Evolutionary conservation across 2,113 vertebrate genomes (phyloP).

Genomic region (Scomber scombrus): DNA sequence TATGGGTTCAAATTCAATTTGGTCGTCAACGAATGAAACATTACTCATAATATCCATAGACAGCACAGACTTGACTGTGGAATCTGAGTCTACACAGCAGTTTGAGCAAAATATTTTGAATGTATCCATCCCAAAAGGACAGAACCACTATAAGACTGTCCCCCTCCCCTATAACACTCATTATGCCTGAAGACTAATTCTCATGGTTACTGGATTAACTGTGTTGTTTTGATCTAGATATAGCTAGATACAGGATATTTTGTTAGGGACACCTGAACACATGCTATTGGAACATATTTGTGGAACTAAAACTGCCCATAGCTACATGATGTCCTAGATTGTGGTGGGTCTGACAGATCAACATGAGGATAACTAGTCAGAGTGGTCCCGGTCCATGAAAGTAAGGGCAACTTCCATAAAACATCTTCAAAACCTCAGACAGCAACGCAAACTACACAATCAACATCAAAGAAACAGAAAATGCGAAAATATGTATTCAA

Average conservation of each 20-base stretch:
- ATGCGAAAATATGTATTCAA: not conserved
- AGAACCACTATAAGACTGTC: no score
- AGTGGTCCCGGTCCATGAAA: not conserved
- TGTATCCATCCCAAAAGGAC: no score
- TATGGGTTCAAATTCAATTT: not conserved
- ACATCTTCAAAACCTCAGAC: not conserved
- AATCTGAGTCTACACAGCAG: no score
- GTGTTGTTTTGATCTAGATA: no score
- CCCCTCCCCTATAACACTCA: no score
- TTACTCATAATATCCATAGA: no score
- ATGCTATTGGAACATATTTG: not conserved
- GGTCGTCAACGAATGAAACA: no score
- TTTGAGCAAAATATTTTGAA: no score
- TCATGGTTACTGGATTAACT: no score
- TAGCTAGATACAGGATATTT: not conserved
- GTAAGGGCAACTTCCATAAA: not conserved
- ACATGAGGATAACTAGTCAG: constrained; percentile 21
- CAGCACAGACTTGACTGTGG: no score
- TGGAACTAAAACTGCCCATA: not conserved
- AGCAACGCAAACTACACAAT: not conserved
- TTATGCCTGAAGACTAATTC: no score
- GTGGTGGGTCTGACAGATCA: not conserved
- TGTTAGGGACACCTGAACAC: not conserved
- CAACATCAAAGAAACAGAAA: not conserved
- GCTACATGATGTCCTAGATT: constrained; percentile 9